Conservation (phyloP, 2,113 vertebrate species). For the Conger conger region DNA sequence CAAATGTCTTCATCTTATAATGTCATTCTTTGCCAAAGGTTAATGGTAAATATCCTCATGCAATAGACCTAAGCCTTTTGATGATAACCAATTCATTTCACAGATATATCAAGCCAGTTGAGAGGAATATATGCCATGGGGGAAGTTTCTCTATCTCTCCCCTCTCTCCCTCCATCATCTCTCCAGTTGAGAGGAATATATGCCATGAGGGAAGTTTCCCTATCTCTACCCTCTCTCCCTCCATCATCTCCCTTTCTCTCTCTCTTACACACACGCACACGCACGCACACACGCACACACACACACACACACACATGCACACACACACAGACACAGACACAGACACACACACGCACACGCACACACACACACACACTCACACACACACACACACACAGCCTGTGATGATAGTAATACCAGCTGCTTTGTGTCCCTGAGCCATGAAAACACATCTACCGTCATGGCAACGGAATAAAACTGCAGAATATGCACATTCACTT, state of each 20-base stretch:
- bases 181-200: slow-evolving; percentile 22
- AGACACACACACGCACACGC: neutral
- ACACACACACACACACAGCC: slow-evolving; percentile 33
- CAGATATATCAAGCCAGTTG: slow-evolving; percentile 16
- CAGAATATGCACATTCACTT: neutral
- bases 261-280: neutral
- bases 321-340: slow-evolving; percentile 33
- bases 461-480: neutral
- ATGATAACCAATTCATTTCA: slow-evolving; percentile 35
- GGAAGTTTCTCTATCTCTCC: neutral
- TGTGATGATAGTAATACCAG: slow-evolving; percentile 49
- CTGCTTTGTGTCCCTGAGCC: slow-evolving; percentile 43
- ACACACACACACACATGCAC: slow-evolving; percentile 20
- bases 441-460: slow-evolving; percentile 32
- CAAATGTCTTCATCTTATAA: slow-evolving; percentile 32
- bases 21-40: slow-evolving; percentile 51
- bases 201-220: neutral
- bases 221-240: neutral
- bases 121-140: slow-evolving; percentile 15
- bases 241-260: neutral
- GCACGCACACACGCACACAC: neutral
- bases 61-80: slow-evolving; percentile 30
- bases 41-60: slow-evolving; percentile 45
- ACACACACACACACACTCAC: slow-evolving; percentile 19
- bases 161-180: neutral